Evolutionary conservation across 2,797 vertebrate genomes (phyloP), one percentile per base, ranked within the genome.

Genomic region (Micrastur ruficollis): DNA sequence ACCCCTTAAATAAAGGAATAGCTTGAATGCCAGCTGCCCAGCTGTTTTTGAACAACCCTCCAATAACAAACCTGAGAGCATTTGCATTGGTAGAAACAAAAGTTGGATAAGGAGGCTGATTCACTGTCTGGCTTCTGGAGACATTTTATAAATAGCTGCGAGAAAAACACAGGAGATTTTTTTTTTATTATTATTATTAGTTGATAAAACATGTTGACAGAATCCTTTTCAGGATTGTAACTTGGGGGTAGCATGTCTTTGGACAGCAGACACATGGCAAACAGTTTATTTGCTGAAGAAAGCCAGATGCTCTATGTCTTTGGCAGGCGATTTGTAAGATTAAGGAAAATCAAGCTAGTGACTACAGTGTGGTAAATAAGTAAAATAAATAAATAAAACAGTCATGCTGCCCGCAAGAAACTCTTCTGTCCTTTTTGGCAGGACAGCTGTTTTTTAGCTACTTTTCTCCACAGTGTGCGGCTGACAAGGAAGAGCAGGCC

Each of bases 61-160:
- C 94, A 95, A 91, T 81, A 93, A 95, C 79, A 93, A 95, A 86
- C 76, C 71, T 14, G 5, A 92, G 52, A 72, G 62, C 44, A 26
- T 92, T 96, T 95, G 72, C 72, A 53, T 76, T 96, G 97, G 93
- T 97, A 97, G 97, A 88, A 96, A 93, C 73, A 95, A 95, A 98
- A 97, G 91, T 93, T 93, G 94, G 97, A 96, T 97, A 98, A 97
- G 97, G 88, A 95, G 96, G 79, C 76, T 92, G 86, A 95, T 95
- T 97, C 97, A 97, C 72, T 92, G 95, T 95, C 97, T 97, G 95
- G 95, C 76, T 86, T 62, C 96, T 97, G 93, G 81, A 89, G 94
- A 97, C 89, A 72, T 92, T 98, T 97, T 97, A 96, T 97, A 97
- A 98, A 97, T 97, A 98, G 97, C 97, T 97, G 88, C 5, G 14